Conservation (phyloP, 2,888 invertebrate species). For the Keiferia lycopersicella region DNA sequence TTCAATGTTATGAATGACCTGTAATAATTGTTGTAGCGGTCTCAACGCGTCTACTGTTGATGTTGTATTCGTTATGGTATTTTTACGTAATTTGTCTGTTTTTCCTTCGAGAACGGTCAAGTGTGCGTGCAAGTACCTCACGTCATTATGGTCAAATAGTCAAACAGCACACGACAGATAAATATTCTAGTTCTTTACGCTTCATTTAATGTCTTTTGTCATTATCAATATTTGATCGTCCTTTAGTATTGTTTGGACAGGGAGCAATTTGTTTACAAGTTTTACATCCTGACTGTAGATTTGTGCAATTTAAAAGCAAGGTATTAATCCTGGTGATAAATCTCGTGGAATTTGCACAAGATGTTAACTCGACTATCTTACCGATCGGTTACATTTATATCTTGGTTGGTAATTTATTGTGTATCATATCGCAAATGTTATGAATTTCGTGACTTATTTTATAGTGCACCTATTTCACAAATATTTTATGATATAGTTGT, state of each 20-base stretch:
- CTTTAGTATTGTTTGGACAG: no score
- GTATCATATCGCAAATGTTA: constrained; percentile 14
- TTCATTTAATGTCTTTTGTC: neutral
- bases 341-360: neutral
- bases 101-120: constrained; percentile 8
- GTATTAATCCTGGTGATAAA: constrained; percentile 13
- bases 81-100: constrained; percentile 10
- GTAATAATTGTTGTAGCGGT: constrained; percentile 17
- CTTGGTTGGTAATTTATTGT: constrained; percentile 4
- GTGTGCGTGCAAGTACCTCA: neutral
- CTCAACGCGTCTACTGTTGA: constrained; percentile 20
- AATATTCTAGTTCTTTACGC: constrained; percentile 12
- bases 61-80: constrained; percentile 12
- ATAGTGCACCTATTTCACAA: neutral
- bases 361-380: neutral
- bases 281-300: neutral
- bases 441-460: constrained; percentile 20
- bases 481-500: neutral
- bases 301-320: neutral
- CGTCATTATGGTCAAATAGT: constrained; percentile 22
- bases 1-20: constrained; percentile 19
- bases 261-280: constrained; percentile 2
- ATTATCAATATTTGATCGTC: constrained; percentile 13
- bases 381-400: constrained; percentile 8
- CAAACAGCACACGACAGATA: neutral